Evolutionary conservation across 1,140 invertebrate species (phyloP), one percentile per base, ranked within the genome.

Genomic region (Trichoplusia ni): DNA sequence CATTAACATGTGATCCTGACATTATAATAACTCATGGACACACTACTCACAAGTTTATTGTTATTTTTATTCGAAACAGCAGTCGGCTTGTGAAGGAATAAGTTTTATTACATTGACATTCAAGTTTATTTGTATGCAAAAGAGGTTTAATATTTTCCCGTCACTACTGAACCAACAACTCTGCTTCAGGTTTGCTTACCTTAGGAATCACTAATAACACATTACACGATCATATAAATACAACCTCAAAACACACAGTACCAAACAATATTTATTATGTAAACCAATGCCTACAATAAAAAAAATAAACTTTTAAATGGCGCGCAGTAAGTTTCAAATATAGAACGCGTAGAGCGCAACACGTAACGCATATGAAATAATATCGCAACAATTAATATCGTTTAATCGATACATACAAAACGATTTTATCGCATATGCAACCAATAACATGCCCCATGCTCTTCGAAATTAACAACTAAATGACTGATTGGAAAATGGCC

Each of bases 391-490:
- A 72, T 70, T 70, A 64, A 61, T 64, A 56, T 64, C 60, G 38
- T 67, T 76, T 78, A 77, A 81, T 75, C 64, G 77, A 64, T 77
- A 73, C 69, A 78, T 67, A 76, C 70, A 73, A 71, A 71, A 66
- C 72, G 70, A 71, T 78, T 68, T 75, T 80, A 81, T 77, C 75
- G 73, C 58, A 58, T 46, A 58, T 54, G 56, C 65, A 81, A 73
- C 73, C 78, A 89, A 89, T 89, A 89, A 86, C 86, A 89, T 87
- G 86, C 82, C 67, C 84, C 77, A 71, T 86, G 82, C 77, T 81
- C 79, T 75, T 88, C 77, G 79, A 86, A 88, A 90, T 88, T 83
- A 90, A 86, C 85, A 82, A 78, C 78, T 79, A 82, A 84, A 85
- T 83, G 85, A 82, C 71, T 81, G 79, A 85, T 86, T 86, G 84